Conservation (phyloP, 2,113 vertebrate genomes). For the Thamnophis sirtalis region DNA sequence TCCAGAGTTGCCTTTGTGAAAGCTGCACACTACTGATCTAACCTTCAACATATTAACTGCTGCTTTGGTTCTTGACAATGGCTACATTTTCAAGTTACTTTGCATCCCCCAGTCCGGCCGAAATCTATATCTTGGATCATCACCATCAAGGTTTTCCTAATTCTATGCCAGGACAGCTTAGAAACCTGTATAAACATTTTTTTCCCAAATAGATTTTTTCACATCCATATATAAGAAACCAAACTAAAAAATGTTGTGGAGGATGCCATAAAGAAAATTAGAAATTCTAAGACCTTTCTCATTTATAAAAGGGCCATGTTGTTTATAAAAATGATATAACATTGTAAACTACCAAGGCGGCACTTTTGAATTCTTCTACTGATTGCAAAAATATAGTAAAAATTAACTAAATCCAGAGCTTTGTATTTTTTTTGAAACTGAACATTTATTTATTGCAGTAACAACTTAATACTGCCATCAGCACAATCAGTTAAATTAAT, state of each 20-base stretch:
- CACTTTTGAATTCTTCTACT: neutral
- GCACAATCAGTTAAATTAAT: slow-evolving; percentile 71
- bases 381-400: slow-evolving; percentile 39
- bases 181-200: neutral
- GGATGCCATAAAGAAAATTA: neutral
- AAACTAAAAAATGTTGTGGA: slow-evolving; percentile 7
- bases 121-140: neutral
- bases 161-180: neutral
- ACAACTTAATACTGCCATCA: slow-evolving; percentile 49
- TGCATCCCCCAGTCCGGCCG: too few species aligned
- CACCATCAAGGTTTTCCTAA: neutral
- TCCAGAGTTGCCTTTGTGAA: neutral
- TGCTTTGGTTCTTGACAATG: neutral
- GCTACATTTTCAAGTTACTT: neutral
- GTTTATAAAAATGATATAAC: neutral
- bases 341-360: neutral
- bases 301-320: neutral
- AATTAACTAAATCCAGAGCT: neutral
- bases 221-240: neutral
- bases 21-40: neutral
- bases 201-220: neutral
- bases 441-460: slow-evolving; percentile 57
- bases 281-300: neutral
- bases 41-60: neutral
- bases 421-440: slow-evolving; percentile 41